phyloP scores from a whole-genome alignment of 2,888 invertebrate species.

The Hyposoter didymator region DNA sequence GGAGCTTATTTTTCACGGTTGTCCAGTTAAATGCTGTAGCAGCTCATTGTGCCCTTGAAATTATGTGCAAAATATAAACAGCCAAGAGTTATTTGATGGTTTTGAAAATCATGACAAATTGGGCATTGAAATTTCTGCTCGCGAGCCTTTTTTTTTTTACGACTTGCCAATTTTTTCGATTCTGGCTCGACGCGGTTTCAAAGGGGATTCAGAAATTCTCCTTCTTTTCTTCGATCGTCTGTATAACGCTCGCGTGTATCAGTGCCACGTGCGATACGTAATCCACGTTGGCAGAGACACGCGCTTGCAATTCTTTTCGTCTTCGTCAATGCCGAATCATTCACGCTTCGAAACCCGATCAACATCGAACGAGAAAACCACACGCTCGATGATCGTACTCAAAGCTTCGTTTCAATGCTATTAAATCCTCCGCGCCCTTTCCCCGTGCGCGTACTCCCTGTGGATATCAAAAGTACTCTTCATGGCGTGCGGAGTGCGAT shows the following conservation, averaged over 20 bases:
- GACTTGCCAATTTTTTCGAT: background rate
- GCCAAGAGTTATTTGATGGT: constrained; percentile 11
- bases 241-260: constrained; percentile 26
- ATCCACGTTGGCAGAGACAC: constrained; percentile 52
- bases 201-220: constrained; percentile 18
- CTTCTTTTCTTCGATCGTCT: constrained; percentile 36
- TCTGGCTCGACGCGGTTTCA: constrained; percentile 57
- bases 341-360: constrained; percentile 68
- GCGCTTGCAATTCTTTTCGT: constrained; percentile 38
- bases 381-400: constrained; percentile 64
- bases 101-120: constrained; percentile 12
- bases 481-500: constrained; percentile 32
- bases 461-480: constrained; percentile 23
- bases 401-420: constrained; percentile 65
- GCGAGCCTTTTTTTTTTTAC: background rate
- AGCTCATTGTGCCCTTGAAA: background rate
- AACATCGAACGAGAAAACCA: constrained; percentile 56
- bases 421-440: constrained; percentile 64
- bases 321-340: constrained; percentile 64
- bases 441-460: constrained; percentile 12
- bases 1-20: constrained; percentile 61
- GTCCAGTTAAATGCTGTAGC: constrained; percentile 46
- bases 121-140: background rate
- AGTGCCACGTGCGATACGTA: constrained; percentile 64
- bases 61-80: constrained; percentile 11